Percentiles rank a stretch among this genome's conserved stretches.
Evolutionary conservation across 2,797 vertebrate genomes (phyloP).

Genomic region (Anableps anableps): DNA sequence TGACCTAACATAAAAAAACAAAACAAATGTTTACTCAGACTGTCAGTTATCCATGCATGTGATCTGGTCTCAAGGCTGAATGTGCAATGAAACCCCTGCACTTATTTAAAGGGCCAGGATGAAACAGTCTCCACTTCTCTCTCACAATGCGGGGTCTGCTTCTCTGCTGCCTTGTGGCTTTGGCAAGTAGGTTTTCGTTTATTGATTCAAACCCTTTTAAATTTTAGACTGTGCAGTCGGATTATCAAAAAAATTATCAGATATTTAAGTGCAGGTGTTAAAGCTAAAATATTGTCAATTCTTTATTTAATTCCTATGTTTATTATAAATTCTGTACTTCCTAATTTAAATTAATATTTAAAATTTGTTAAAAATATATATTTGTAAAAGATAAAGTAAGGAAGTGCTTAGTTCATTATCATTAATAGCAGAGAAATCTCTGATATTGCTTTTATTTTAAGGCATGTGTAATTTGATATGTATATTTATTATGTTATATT

Average conservation of each 20-base stretch:
- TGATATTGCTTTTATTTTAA: neutral
- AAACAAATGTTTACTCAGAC: slow-evolving; percentile 45
- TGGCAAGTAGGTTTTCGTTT: slow-evolving; percentile 73
- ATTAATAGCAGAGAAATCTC: neutral
- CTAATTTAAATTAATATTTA: neutral
- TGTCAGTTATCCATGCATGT: slow-evolving; percentile 3
- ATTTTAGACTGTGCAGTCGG: neutral
- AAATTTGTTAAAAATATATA: neutral
- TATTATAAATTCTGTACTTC: too few relatives aligned
- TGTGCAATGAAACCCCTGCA: slow-evolving; percentile 20
- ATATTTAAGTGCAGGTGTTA: neutral
- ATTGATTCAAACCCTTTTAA: neutral
- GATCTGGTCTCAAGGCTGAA: slow-evolving; percentile 12
- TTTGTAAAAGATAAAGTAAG: neutral
- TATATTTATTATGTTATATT: neutral
- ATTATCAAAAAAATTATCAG: neutral
- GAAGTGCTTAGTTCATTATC: neutral
- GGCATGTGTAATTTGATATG: neutral
- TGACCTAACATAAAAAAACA: slow-evolving; percentile 13
- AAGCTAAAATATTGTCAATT: neutral
- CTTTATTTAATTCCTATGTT: neutral
- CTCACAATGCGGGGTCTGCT: slow-evolving; percentile 72
- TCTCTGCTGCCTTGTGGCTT: slow-evolving; percentile 75
- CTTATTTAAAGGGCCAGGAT: slow-evolving; percentile 61
- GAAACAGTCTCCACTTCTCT: slow-evolving; percentile 38